Base-by-base conservation (phyloP, 2,113 vertebrate species). In the Sinosuthora webbiana region DNA sequence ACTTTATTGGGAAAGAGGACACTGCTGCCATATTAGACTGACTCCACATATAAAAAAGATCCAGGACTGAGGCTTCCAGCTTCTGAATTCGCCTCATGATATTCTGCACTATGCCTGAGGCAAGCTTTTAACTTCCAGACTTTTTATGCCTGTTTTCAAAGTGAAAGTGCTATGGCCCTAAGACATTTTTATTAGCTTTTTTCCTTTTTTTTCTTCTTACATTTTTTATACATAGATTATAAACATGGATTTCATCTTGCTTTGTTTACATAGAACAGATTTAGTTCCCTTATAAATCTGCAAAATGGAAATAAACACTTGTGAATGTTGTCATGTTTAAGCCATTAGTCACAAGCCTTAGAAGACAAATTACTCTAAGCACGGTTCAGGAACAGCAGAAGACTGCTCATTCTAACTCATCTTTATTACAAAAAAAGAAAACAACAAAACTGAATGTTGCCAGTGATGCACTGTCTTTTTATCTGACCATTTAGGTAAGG, bases 201-300 rank as follows among this genome's bases (percentile, higher is more conserved):
- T 92, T 83, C 16, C 3, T 53, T 60, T 73, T 60, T 74, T 85
- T 71, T 24, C 25, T 71, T 85, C 33, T 69, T 74, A 70, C 24
- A 24, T 45, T 94, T 76, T 94, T 90, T 85, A 70, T 89, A 67
- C n/a, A 37, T 71, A 30, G 30, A 41, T 80, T 68, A 88, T 92
- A 94, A 96, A 76, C 39, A 83, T 67, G 24, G 81, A 94, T 91
- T 84, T 85, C 41, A 71, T 95, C 76, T 88, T 90, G 13, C 39
- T 83, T 89, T 92, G 28, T 87, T 94, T 92, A 93, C 52, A 53
- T 13, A 86, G 90, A 93, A 44, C 68, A 95, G 92, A 93, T 96
- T 92, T 71, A 80, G 39, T 90, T 94, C 39, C 41, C 67, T 81
- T 93, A 73, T 89, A 87, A 95, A 95, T 94, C 68, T 88, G 52